A percentile compares a stretch with the other conserved stretches of the same genome.
Conservation (phyloP, 2,113 vertebrate genomes). For the Callocephalon fimbriatum region DNA sequence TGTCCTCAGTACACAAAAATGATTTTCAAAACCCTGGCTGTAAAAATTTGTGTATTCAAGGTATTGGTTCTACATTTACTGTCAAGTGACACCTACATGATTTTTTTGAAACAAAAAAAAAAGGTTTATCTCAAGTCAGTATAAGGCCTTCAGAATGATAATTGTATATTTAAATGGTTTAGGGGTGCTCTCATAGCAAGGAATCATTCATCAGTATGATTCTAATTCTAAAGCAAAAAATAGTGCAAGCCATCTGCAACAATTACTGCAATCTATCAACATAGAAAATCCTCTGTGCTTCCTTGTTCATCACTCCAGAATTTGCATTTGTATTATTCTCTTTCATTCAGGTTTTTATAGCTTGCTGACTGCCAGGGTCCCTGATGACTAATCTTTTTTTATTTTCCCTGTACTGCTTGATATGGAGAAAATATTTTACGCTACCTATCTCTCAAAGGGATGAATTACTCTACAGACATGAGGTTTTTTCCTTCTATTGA, state of each 20-base stretch:
- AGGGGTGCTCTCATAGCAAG: neutral
- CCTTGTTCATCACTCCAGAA: constrained; percentile 5
- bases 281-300: constrained; percentile 25
- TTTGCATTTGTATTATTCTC: constrained; percentile 33
- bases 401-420: neutral
- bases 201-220: neutral
- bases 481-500: neutral
- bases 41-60: neutral
- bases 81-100: neutral
- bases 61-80: neutral
- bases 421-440: neutral
- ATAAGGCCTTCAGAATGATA: neutral
- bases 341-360: constrained; percentile 37
- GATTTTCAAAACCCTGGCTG: neutral
- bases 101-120: neutral
- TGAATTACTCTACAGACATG: neutral
- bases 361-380: neutral
- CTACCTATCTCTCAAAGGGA: neutral
- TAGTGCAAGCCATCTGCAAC: constrained; percentile 19
- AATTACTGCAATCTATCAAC: constrained; percentile 35
- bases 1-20: neutral
- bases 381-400: neutral
- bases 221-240: constrained; percentile 7
- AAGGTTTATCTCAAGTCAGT: neutral
- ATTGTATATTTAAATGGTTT: neutral